Evolutionary conservation across 2,888 invertebrate species (phyloP), one percentile per base, ranked within the genome.

Genomic region (Pediacus dermestoides): DNA sequence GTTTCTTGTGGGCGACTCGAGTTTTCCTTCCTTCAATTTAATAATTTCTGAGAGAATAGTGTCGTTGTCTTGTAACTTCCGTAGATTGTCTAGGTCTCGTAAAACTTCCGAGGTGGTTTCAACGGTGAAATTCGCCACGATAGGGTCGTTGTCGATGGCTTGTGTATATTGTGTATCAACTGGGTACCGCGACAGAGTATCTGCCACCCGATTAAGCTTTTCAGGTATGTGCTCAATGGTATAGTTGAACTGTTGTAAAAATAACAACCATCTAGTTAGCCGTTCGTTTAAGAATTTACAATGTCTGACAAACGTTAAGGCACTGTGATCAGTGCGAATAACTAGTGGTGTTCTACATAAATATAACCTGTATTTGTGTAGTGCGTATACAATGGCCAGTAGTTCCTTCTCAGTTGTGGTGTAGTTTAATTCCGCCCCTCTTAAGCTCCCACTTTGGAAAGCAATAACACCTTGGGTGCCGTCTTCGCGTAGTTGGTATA

Each of bases 391-490:
- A n/a, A 36, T 27, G 11, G 15, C 27, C 3, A 28, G 11, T 15
- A 23, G 2, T 25, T 37, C 31, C 16, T 31, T 31, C 10, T 37
- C 25, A 2, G 31, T 31, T 3, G 23, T 22, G 3, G 22, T 31
- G n/a, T 37, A 37, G 13, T 37, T 37, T 4, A 37, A 10, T 11
- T 37, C 37, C 1, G 30, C 9, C 2, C 37, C 37, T 9, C 14
- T 8, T 11, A 44, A 16, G 16, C 25, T 31, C 4, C 37, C 11
- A 26, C 38, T 33, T 16, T 23, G 9, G 12, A 32, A 38, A 8
- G 15, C 16, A 3, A 33, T 22, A 11, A 38, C 33, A 1, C 23
- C 23, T 9, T 11, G 8, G 2, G 9, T 2, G 1, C 11, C 10
- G n/a, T 30, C 14, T 12, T 37, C 22, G 10, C 12, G 3, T 2